These are phyloP conservation scores for Andinoacara biseriatus DNA, from an alignment of 2,113 vertebrate species.

Conservation along the genomic window DNA sequence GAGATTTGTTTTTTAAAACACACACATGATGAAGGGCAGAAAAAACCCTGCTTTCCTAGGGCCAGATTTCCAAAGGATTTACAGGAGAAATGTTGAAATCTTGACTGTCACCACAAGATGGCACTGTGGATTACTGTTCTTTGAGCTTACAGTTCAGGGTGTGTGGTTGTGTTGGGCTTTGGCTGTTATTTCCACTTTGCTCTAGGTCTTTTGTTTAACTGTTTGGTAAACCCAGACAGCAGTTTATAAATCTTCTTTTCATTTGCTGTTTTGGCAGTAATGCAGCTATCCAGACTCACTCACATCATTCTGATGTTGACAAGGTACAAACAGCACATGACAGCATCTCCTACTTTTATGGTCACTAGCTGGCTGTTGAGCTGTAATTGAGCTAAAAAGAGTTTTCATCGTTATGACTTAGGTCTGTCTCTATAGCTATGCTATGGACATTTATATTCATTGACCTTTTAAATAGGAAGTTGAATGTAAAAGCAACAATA, in stretches of 20 bases:
- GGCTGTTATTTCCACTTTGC: not conserved
- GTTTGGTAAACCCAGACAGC: not conserved
- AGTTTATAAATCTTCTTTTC: not conserved
- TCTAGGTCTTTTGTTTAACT: not conserved
- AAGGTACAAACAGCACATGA: not conserved
- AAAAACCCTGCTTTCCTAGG: not conserved
- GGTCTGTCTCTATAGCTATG: not conserved
- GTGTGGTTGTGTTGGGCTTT: not conserved
- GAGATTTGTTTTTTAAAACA: too few relatives aligned
- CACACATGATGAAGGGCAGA: not conserved
- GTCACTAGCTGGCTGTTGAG: not conserved
- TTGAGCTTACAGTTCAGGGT: not conserved
- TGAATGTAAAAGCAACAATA: not conserved
- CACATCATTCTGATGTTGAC: not conserved
- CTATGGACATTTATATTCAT: not conserved
- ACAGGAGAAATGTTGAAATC: not conserved
- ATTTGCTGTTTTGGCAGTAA: not conserved
- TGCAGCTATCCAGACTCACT: not conserved
- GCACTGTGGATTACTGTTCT: not conserved
- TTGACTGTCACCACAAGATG: not conserved
- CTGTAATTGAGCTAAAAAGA: not conserved
- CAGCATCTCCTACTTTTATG: not conserved
- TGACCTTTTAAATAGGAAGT: not conserved
- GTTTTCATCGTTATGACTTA: not conserved
- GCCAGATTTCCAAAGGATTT: not conserved